Conservation (phyloP, 2,113 vertebrate species). For the Felis catus region F.catus_Fca126_mat1.0 CM031424.1:54005501-54006000, state of each 20-base stretch:
- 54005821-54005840: not conserved
- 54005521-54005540: not conserved
- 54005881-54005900: not conserved
- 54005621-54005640: not conserved
- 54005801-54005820: not conserved
- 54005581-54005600: not conserved
- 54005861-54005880: not conserved
- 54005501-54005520: not conserved
- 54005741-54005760: not conserved
- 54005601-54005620: not conserved
- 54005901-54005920: not conserved
- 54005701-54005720: not conserved
- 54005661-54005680: not conserved
- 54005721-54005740: not conserved
- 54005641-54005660: not conserved
- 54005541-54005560: not conserved
- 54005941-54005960: accelerated
- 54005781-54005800: not conserved
- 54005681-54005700: not conserved
- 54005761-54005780: not conserved
- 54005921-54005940: not conserved
- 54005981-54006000: not conserved
- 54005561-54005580: not conserved
- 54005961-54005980: accelerated
- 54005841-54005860: not conserved